These are phyloP conservation scores for Zoanthus sansibaricus DNA, from an alignment of 92 coral and sea anemone species.

Conservation along the genomic window DNA sequence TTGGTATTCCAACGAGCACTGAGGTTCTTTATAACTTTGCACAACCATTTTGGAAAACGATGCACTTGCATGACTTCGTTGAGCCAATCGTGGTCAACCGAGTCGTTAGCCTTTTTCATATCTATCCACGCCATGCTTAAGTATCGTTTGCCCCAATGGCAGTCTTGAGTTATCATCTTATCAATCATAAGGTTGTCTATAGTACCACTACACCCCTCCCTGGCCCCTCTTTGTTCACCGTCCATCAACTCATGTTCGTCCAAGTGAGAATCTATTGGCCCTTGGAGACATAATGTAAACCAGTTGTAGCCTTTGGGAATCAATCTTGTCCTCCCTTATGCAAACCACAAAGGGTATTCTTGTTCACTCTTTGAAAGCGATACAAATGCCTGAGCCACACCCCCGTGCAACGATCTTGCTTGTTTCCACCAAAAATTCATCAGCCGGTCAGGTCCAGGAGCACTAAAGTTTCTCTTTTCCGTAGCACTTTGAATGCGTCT, in stretches of 20 bases:
- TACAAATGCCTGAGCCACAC: neutral
- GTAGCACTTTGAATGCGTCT: neutral
- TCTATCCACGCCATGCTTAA: slow-evolving; percentile 57
- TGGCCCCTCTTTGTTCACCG: slow-evolving; percentile 59
- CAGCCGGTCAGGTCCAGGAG: too few relatives aligned
- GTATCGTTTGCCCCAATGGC: neutral
- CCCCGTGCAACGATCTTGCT: neutral
- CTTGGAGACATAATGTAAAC: slow-evolving; percentile 59
- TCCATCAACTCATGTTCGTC: slow-evolving; percentile 53
- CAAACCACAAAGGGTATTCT: neutral
- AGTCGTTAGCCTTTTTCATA: slow-evolving; percentile 52
- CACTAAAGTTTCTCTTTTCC: neutral
- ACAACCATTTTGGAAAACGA: slow-evolving; percentile 11
- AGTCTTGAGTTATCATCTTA: slow-evolving; percentile 52
- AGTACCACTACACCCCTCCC: slow-evolving; percentile 62
- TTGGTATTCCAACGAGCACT: slow-evolving; percentile 13
- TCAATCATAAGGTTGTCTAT: slow-evolving; percentile 71
- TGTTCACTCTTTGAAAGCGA: neutral
- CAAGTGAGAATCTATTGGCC: slow-evolving; percentile 55
- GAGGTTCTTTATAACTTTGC: neutral
- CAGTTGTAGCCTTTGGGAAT: slow-evolving; percentile 46
- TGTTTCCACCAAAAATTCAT: neutral
- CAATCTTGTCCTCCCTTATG: neutral
- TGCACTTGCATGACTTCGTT: slow-evolving; percentile 41
- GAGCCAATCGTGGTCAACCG: slow-evolving; percentile 25